Evolutionary conservation across 2,797 vertebrate species (phyloP), one percentile per base, ranked within the genome.

Genomic region (Acestrorhynchus altus): DNA sequence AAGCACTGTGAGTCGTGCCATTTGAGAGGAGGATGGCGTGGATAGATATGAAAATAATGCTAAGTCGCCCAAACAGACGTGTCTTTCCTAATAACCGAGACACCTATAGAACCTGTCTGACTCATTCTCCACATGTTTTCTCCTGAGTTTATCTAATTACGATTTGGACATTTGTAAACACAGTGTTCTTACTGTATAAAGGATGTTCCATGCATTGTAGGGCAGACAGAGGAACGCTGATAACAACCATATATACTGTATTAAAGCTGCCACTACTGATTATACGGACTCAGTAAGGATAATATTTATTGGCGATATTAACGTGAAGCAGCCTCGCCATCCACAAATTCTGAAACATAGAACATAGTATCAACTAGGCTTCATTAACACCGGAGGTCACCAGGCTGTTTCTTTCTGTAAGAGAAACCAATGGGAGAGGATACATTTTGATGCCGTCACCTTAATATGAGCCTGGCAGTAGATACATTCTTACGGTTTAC

Each of bases 1-100:
- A 57, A 77, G 72, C 54, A 44, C 18, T 5, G 44, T 8, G 24
- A 72, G 54, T 56, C 47, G 6, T 68, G 75, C 75, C 78, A 72
- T 72, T 81, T 61, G 61, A 72, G 76, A 76, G 65, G 44, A 77
- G 20, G 24, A 70, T 68, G 79, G 78, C 69, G 49, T 63, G 63
- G 79, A 78, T 61, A 39, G 54, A 72, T 46, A 63, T 2, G 57
- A 60, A 76, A 61, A 76, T 68, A 76, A 78, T 69, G 54, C 26
- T 46, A 22, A 59, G 40, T 18, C 47, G 65, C 54, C 46, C 64
- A 3, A 49, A 46, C 28, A 54, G 61, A 63, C 22, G 39, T 44
- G 67, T 56, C 61, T 61, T 39, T 47, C 66, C 20, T 69, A 56
- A 31, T 42, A 56, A 54, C 8, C 46, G 22, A 12, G 44, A 52